phyloP scores from a whole-genome alignment of 2,888 invertebrate genomes.

The Eristalis arbustorum region DNA sequence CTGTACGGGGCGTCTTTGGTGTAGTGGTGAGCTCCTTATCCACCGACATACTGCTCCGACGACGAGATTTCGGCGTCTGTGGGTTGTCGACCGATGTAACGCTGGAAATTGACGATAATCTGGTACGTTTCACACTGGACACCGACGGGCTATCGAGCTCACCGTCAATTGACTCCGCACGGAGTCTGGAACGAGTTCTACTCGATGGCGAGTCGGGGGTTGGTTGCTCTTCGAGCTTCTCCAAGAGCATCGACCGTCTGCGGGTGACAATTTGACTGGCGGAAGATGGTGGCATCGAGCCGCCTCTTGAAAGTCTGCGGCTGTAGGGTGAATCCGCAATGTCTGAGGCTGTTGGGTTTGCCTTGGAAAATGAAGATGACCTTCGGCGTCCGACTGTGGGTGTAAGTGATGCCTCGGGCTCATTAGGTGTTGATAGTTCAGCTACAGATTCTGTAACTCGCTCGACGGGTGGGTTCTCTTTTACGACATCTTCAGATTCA shows the following conservation, averaged over 20 bases:
- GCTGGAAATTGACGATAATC: constrained; percentile 72
- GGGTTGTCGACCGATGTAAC: constrained; percentile 61
- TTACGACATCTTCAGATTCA: neutral
- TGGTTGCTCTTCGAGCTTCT: constrained; percentile 72
- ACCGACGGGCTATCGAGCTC: constrained; percentile 57
- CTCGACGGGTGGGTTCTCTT: neutral
- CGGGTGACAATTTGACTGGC: constrained; percentile 71
- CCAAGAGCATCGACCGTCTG: constrained; percentile 71
- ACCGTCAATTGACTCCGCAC: constrained; percentile 72
- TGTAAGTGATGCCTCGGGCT: neutral
- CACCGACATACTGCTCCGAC: constrained; percentile 60
- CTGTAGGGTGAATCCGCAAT: constrained; percentile 40
- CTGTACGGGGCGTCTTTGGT: constrained; percentile 62
- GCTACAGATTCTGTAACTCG: neutral
- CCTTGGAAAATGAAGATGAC: constrained; percentile 41
- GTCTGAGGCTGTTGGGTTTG: neutral
- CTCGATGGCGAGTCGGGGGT: constrained; percentile 72
- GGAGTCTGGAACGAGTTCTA: constrained; percentile 72
- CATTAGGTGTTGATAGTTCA: neutral
- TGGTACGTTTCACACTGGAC: constrained; percentile 70
- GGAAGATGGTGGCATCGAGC: constrained; percentile 70
- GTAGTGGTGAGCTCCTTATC: constrained; percentile 55
- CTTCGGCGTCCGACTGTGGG: constrained; percentile 26
- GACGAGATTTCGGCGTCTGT: constrained; percentile 67
- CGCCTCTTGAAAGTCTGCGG: constrained; percentile 66